A percentile compares a stretch with the other conserved stretches of the same genome.
Conservation (phyloP, 1,140 invertebrate genomes). For the Papilio helenus region DNA sequence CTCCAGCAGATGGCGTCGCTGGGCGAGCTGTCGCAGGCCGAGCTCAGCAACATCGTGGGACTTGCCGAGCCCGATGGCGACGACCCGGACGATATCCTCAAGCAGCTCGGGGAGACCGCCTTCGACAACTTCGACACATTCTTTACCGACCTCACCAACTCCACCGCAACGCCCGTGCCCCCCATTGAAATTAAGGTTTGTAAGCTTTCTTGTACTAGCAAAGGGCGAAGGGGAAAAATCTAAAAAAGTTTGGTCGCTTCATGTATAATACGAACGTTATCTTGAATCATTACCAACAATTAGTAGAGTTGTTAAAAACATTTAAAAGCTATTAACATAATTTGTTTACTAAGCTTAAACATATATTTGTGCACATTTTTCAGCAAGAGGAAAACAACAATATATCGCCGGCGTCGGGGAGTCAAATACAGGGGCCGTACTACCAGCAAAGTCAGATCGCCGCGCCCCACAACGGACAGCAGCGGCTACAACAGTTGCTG, state of each 20-base stretch:
- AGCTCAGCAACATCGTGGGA: slow-evolving; percentile 86
- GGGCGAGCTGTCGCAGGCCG: slow-evolving; percentile 87
- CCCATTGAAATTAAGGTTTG: slow-evolving; percentile 80
- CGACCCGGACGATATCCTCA: slow-evolving; percentile 88
- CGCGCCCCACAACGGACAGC: slow-evolving; percentile 72
- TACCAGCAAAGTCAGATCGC: slow-evolving; percentile 67
- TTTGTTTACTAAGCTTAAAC: background rate
- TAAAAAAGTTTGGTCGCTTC: background rate
- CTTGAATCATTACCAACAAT: background rate
- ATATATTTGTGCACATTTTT: slow-evolving; percentile 43
- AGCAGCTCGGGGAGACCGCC: slow-evolving; percentile 87
- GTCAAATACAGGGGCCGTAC: slow-evolving; percentile 72
- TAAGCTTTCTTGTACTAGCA: slow-evolving; percentile 22
- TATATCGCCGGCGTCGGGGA: slow-evolving; percentile 72
- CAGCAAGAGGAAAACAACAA: slow-evolving; percentile 84
- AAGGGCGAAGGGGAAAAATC: too few species aligned
- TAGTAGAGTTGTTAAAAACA: too few species aligned
- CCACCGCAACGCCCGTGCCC: slow-evolving; percentile 68
- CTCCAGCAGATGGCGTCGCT: slow-evolving; percentile 79
- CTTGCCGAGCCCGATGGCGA: slow-evolving; percentile 81
- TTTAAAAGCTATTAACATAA: too few species aligned
- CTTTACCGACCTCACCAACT: slow-evolving; percentile 79
- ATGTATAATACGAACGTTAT: background rate
- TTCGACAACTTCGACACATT: slow-evolving; percentile 83
- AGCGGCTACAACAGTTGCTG: slow-evolving; percentile 76